Evolutionary conservation across 2,113 vertebrate genomes (phyloP).

Genomic region (Microtus ochrogaster): DNA sequence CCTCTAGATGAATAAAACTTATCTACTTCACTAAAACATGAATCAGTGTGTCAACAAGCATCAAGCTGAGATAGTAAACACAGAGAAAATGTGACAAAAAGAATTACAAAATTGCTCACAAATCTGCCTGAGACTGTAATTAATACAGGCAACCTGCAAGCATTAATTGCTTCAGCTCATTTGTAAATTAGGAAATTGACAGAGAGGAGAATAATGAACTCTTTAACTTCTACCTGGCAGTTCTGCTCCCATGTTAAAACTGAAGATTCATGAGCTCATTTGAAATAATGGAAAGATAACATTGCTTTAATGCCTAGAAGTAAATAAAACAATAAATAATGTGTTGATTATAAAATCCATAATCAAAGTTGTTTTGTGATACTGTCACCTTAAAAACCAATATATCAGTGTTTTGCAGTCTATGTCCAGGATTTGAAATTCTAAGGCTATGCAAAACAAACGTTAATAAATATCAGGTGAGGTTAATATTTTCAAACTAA

Average conservation of each 20-base stretch:
- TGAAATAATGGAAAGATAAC: background rate
- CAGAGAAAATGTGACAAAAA: conserved; percentile 74
- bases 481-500: background rate
- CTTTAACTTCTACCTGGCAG: conserved; percentile 50
- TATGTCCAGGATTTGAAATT: conserved; percentile 3
- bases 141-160: conserved; percentile 69
- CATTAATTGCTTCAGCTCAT: conserved; percentile 76
- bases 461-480: fast-evolving
- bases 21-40: conserved; percentile 76
- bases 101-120: conserved; percentile 73
- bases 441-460: background rate
- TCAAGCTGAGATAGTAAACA: conserved; percentile 76
- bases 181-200: conserved; percentile 78
- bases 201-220: conserved; percentile 70
- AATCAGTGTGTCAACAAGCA: conserved; percentile 82
- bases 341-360: background rate
- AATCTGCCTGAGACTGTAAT: conserved; percentile 64
- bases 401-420: background rate
- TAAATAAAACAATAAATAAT: conserved; percentile 7
- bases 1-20: conserved; percentile 80
- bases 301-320: background rate
- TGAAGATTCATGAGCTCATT: conserved; percentile 42
- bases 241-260: conserved; percentile 44
- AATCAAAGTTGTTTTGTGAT: conserved; percentile 18
- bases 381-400: background rate